phyloP scores from a whole-genome alignment of 2,797 vertebrate species.

The Morus bassanus region DNA sequence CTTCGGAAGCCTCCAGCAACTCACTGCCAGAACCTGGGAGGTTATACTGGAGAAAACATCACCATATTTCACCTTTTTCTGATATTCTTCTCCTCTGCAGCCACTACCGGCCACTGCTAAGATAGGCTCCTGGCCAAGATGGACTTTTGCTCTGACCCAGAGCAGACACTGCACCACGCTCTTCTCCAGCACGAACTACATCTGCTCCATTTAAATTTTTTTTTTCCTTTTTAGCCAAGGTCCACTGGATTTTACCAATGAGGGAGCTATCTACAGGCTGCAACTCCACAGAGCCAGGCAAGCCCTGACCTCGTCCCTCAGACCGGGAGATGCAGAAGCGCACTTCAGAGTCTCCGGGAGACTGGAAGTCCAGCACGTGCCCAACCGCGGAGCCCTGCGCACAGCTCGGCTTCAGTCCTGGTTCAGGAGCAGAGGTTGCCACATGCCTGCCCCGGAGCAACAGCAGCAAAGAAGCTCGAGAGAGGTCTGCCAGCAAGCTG shows the following conservation, averaged over 20 bases:
- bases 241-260: neutral
- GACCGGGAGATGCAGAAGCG: neutral
- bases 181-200: neutral
- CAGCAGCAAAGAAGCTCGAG: neutral
- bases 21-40: neutral
- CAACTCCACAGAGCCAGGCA: neutral
- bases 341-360: neutral
- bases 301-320: neutral
- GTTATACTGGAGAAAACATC: neutral
- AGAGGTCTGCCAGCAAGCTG: neutral
- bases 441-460: neutral
- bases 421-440: neutral
- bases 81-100: neutral
- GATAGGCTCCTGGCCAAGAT: neutral
- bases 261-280: neutral
- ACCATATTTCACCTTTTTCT: neutral
- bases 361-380: neutral
- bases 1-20: neutral
- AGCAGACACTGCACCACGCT: accelerated
- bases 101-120: neutral
- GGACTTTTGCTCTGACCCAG: neutral
- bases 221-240: neutral
- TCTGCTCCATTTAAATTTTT: neutral
- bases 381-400: neutral
- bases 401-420: neutral